Evolutionary conservation across 2,888 invertebrate species (phyloP).

Genomic region (Heteromyza rotundicornis): DNA sequence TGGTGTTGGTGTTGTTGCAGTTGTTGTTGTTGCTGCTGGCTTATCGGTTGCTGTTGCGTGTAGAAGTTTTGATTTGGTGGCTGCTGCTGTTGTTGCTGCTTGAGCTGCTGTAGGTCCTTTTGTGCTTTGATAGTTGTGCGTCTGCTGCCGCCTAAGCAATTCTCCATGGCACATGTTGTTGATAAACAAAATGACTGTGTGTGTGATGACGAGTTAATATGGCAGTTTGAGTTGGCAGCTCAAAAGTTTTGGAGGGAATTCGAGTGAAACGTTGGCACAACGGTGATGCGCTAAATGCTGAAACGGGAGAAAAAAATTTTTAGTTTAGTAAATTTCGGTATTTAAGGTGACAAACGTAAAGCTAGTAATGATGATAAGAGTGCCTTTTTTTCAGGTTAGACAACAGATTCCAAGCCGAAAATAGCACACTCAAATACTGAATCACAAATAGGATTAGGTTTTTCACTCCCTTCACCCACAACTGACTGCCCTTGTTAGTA

Average conservation of each 20-base stretch:
- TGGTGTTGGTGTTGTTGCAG: conserved; percentile 33
- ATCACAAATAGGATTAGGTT: too few species aligned
- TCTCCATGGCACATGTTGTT: conserved; percentile 63
- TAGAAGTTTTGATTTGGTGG: conserved; percentile 42
- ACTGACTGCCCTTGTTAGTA: too few species aligned
- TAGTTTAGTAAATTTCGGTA: too few species aligned
- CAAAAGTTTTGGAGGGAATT: too few species aligned
- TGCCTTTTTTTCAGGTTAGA: too few species aligned
- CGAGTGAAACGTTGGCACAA: neutral
- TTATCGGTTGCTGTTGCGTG: conserved; percentile 39
- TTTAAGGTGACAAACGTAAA: too few species aligned
- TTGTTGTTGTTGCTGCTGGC: conserved; percentile 42
- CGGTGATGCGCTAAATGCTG: too few species aligned
- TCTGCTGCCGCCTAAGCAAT: conserved; percentile 60
- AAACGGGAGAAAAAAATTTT: too few species aligned
- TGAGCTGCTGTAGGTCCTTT: conserved; percentile 33
- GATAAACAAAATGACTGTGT: conserved; percentile 29
- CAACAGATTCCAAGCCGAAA: too few species aligned
- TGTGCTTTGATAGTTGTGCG: conserved; percentile 49
- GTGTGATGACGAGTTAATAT: conserved; percentile 12
- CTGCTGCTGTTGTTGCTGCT: conserved; percentile 33
- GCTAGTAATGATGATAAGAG: too few species aligned
- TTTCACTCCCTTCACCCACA: too few species aligned
- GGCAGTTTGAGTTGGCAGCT: conserved; percentile 1
- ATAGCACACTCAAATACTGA: too few species aligned